phyloP scores from a whole-genome alignment of 2,113 vertebrate genomes.

The Rhineura floridana region DNA sequence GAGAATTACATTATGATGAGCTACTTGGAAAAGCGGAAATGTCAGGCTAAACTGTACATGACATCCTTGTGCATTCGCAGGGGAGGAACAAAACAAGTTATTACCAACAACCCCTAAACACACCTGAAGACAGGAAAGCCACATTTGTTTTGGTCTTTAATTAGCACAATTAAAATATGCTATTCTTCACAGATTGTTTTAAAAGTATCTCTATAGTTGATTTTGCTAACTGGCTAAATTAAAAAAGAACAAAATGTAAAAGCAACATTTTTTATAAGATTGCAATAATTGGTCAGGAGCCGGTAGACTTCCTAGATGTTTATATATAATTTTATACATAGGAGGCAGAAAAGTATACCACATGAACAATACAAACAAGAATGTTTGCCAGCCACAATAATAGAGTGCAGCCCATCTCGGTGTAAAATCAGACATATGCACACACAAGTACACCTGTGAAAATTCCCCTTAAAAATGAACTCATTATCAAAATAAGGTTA shows the following conservation, averaged over 20 bases:
- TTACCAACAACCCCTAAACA: background rate
- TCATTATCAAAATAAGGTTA: background rate
- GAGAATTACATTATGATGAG: conserved; percentile 1
- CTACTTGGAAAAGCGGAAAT: conserved; percentile 2
- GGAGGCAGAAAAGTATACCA: background rate
- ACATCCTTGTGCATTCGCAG: background rate
- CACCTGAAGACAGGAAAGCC: background rate
- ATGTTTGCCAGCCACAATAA: background rate
- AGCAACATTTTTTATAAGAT: background rate
- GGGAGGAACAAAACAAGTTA: background rate
- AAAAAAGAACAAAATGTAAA: conserved; percentile 4
- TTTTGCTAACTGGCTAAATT: background rate
- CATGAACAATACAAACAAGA: background rate
- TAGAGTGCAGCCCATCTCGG: background rate
- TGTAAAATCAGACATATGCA: background rate
- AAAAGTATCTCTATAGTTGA: background rate
- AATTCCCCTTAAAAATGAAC: background rate
- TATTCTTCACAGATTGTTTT: background rate
- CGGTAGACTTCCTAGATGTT: background rate
- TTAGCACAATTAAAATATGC: conserved; percentile 1
- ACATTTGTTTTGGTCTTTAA: background rate
- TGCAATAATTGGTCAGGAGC: background rate
- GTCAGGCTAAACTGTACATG: conserved; percentile 26
- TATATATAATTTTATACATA: background rate
- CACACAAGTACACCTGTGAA: background rate